Evolutionary conservation across 2,113 vertebrate species (phyloP), one percentile per base, ranked within the genome.

Genomic region (Pseudorhombus dupliciocellatus): DNA sequence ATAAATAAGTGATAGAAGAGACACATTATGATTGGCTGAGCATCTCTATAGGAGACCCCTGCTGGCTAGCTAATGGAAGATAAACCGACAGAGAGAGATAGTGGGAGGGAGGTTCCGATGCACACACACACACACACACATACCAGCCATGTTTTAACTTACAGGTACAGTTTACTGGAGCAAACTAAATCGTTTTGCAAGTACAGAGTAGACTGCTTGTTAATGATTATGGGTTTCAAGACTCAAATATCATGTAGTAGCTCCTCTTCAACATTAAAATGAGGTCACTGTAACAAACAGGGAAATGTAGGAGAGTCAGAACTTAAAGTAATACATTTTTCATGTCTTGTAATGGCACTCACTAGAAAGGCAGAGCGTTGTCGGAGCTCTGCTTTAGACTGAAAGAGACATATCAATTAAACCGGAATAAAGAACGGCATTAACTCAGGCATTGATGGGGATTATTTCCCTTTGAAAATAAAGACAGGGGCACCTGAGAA

Each of bases 1-100:
- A 62, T 15, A 42, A 15, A 53, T 25, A 66, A 57, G 51, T 59
- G 42, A 46, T 9, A 44, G 40, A 26, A 44, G 40, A 26, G 64
- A 56, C 65, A 62, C 42, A 51, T 18, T 70, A 53, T 66, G 77
- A 87, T 73, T 84, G 80, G 79, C 58, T 62, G 26, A 46, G 26
- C 46, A 25, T 42, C 71, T 46, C 62, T 46, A 67, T 52, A 63
- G 58, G 63, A 70, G 66, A 66, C 87, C 68, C 79, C 81, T 87
- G 70, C 73, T 87, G 84, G 75, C 56, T 50, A 44, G 31, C 46
- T 65, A 69, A 79, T 50, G n/a, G 55, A n/a, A 86, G 6, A 81
- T 37, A 67, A 66, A 48, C 21, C 31, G 37, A 51, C 48, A 50
- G 8, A 51, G 57, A 51, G 52, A 60, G 52, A 50, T 53, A 67